A percentile compares a stretch with the other conserved stretches of the same genome.
phyloP scores from a whole-genome alignment of 2,113 vertebrate genomes.

The Pantherophis guttatus region DNA sequence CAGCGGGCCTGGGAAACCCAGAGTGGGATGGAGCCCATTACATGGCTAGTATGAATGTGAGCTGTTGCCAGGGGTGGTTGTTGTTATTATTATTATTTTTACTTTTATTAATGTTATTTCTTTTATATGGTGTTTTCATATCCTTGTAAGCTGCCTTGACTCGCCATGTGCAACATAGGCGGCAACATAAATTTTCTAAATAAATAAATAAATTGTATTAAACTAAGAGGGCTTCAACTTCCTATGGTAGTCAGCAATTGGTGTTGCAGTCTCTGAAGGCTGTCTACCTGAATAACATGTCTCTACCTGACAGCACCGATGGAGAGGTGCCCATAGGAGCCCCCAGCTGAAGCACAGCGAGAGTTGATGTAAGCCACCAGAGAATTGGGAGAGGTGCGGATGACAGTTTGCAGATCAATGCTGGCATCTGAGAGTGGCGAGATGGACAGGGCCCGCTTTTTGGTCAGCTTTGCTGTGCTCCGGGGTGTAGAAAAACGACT shows the following conservation, averaged over 20 bases:
- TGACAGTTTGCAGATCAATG: constrained; percentile 94
- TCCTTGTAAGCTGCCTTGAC: too few relatives aligned
- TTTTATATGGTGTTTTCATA: too few relatives aligned
- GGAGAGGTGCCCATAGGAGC: constrained; percentile 94
- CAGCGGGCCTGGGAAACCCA: too few relatives aligned
- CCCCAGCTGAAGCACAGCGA: constrained; percentile 81
- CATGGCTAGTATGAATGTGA: too few relatives aligned
- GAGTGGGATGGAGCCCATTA: too few relatives aligned
- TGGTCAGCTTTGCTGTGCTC: constrained; percentile 86
- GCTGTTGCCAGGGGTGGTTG: too few relatives aligned
- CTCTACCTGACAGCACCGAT: constrained; percentile 90
- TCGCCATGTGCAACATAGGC: too few relatives aligned
- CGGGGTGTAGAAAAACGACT: constrained; percentile 88
- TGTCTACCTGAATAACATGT: not conserved
- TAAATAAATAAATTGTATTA: not conserved
- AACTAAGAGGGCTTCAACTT: not conserved
- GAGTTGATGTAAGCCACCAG: constrained; percentile 95
- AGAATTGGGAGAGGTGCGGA: constrained; percentile 95
- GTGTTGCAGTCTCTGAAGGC: not conserved
- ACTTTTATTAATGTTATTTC: too few relatives aligned
- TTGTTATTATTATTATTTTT: too few relatives aligned
- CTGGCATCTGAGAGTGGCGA: constrained; percentile 93
- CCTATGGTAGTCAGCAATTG: not conserved
- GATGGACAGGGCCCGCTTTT: constrained; percentile 94
- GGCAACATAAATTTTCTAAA: too few relatives aligned